Conservation (phyloP, 30 jellyfish, hydroid and myxozoan genomes). For the Aurelia sp. region DNA sequence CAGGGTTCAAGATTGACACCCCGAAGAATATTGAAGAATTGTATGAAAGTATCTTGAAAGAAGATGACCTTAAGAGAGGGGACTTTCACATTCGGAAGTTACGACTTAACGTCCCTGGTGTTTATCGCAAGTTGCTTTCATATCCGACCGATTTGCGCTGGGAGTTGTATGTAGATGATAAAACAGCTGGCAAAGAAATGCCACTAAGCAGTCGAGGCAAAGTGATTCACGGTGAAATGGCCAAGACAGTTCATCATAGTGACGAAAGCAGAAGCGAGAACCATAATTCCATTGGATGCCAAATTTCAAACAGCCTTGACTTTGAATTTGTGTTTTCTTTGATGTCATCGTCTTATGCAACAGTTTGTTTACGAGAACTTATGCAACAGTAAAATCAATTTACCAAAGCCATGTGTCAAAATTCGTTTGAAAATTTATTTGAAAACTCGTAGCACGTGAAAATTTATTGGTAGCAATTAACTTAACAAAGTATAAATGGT, state of each 20-base stretch:
- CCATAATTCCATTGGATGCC: too few relatives aligned
- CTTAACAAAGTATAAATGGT: too few relatives aligned
- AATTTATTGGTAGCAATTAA: too few relatives aligned
- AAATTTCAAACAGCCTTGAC: background rate
- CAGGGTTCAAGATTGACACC: conserved; percentile 54
- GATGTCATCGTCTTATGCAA: conserved; percentile 68
- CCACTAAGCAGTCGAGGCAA: too few relatives aligned
- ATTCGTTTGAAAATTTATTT: too few relatives aligned
- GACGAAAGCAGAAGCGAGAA: background rate
- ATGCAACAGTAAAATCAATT: conserved; percentile 1
- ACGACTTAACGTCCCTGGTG: conserved; percentile 80
- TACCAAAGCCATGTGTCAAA: too few relatives aligned
- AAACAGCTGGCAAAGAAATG: too few relatives aligned
- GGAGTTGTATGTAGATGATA: background rate
- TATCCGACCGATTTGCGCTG: conserved; percentile 49
- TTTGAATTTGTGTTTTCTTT: conserved; percentile 30
- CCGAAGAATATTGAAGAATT: conserved; percentile 34
- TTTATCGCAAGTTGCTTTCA: conserved; percentile 63
- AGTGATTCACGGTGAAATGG: too few relatives aligned
- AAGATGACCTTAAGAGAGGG: conserved; percentile 27
- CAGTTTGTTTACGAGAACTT: conserved; percentile 62
- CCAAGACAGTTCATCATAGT: background rate
- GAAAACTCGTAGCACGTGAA: too few relatives aligned
- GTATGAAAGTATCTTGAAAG: conserved; percentile 23
- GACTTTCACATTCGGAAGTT: conserved; percentile 46